Conservation (phyloP, 2,888 invertebrate species). For the Archips crataeganus region DNA sequence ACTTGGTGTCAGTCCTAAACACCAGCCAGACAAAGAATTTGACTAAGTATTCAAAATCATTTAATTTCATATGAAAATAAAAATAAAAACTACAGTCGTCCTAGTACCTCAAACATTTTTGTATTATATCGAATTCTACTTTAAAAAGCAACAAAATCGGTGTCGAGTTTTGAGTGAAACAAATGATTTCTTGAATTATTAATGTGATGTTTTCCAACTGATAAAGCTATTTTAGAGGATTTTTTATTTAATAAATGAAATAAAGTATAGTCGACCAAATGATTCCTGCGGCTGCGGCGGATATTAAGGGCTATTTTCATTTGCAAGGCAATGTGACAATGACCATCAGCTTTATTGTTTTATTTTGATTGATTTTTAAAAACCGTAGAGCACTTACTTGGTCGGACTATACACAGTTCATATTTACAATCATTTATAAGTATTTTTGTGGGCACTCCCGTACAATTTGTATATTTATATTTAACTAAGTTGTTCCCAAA, state of each 20-base stretch:
- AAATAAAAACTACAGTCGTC: no score
- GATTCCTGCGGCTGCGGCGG: no score
- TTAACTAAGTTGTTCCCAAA: conserved; percentile 11
- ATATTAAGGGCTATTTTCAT: no score
- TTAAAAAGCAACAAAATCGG: neutral
- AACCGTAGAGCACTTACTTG: no score
- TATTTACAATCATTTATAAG: neutral
- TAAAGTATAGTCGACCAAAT: neutral
- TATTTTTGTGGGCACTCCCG: conserved; percentile 18
- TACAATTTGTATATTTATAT: conserved; percentile 21
- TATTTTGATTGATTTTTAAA: no score
- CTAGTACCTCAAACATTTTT: no score
- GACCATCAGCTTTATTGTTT: no score
- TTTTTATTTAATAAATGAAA: neutral
- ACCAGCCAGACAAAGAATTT: neutral
- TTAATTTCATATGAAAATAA: neutral
- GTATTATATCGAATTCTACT: no score
- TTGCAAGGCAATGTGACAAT: no score
- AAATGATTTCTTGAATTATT: neutral
- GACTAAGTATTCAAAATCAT: neutral
- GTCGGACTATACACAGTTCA: neutral
- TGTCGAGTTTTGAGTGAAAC: neutral
- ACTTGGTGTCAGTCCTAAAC: no score
- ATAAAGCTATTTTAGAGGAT: neutral
- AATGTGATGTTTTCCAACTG: neutral